Conservation (phyloP, 1,140 invertebrate genomes). For the Anastatus disparis region DNA sequence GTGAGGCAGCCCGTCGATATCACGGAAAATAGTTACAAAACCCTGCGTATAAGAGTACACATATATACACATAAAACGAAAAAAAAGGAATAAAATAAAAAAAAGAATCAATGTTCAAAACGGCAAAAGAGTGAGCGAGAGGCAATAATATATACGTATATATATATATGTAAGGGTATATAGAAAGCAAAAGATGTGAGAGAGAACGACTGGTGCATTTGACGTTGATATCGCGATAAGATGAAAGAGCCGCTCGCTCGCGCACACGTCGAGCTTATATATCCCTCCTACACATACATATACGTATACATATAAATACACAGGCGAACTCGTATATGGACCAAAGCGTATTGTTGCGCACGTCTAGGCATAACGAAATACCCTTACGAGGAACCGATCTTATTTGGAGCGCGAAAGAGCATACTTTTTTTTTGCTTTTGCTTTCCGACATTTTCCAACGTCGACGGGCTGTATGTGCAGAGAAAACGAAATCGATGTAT, state of each 20-base stretch:
- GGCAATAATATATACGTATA: too few relatives aligned
- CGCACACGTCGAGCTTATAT: too few relatives aligned
- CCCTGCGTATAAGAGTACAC: too few relatives aligned
- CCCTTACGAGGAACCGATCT: constrained; percentile 44
- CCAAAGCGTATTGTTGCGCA: constrained; percentile 26
- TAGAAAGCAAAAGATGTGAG: neutral
- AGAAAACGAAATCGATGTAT: constrained; percentile 23
- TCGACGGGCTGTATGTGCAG: neutral
- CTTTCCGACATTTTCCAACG: neutral
- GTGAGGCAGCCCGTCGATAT: too few relatives aligned
- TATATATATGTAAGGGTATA: too few relatives aligned
- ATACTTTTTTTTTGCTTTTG: neutral
- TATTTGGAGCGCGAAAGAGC: constrained; percentile 49
- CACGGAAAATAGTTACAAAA: too few relatives aligned
- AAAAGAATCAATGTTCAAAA: too few relatives aligned
- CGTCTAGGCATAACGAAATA: constrained; percentile 63
- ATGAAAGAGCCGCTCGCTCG: constrained; percentile 58
- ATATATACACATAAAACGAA: too few relatives aligned
- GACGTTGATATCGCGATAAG: constrained; percentile 68
- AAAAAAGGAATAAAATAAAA: too few relatives aligned
- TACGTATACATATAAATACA: too few relatives aligned
- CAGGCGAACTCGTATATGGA: constrained; percentile 24
- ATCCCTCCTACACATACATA: too few relatives aligned
- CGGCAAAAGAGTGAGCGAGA: too few relatives aligned
- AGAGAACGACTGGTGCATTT: constrained; percentile 60